Evolutionary conservation across 2,113 vertebrate genomes (phyloP), one percentile per base, ranked within the genome.

Genomic region (Corynorhinus townsendii): DNA sequence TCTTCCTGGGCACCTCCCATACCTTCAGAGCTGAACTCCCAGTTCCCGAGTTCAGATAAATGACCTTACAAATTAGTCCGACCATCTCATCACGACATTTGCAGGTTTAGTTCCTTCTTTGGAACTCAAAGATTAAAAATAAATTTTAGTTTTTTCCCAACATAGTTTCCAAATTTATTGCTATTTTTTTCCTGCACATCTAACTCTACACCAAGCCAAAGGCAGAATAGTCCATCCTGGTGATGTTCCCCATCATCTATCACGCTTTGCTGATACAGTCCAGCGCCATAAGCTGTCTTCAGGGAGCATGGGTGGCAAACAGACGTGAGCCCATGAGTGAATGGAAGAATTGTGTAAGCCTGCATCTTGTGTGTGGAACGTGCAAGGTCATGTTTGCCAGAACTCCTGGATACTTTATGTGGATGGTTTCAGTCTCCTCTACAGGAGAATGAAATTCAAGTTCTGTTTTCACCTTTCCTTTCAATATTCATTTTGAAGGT

Each of bases 331-430:
- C 89, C 35, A 26, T 96, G 95, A 93, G 87, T 81, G 81, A 96
- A 96, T 97, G 97, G 97, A 97, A 96, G 90, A 96, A 93, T 9
- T 81, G 84, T 43, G 84, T 95, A 94, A 97, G 86, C 20, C 71
- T 81, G 52, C 24, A 2, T 94, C 93, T 94, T 69, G 49, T 59
- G 24, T 75, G 76, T 83, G 90, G 76, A 93, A 90, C n/a, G 20
- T 88, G 76, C 45, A 20, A 86, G 73, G 80, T 22, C 66, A 16
- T 52, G 66, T 49, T 62, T 93, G 93, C 96, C 97, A 97, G 94
- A 91, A 90, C 84, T 85, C 75, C 81, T 87, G 76, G 62, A 62
- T 81, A 49, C 49, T 91, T 71, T 83, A 20, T 86, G 28, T 38
- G 84, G 68, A 75, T 35, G 33, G 81, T 86, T 93, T 96, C n/a